phyloP scores from a whole-genome alignment of 2,888 invertebrate genomes.

The Helleia helle region DNA sequence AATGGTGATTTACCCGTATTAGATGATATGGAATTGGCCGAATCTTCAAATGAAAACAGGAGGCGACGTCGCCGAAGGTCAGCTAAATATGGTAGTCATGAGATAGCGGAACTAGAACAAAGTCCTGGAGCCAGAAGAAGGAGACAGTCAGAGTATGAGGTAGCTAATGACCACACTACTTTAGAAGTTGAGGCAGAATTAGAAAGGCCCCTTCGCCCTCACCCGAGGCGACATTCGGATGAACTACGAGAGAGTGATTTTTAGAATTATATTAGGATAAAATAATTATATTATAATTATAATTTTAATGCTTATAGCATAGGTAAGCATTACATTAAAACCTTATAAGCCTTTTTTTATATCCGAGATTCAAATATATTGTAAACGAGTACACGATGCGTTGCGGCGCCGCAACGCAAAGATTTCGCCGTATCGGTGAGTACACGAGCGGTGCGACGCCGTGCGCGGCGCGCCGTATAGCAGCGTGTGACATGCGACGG shows the following conservation, averaged over 20 bases:
- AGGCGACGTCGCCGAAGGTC: constrained; percentile 38
- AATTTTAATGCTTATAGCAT: too few relatives aligned
- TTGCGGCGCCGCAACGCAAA: too few relatives aligned
- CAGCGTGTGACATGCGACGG: too few relatives aligned
- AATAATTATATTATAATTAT: not conserved
- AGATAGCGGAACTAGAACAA: constrained; percentile 56
- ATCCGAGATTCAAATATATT: too few relatives aligned
- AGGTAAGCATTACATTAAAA: too few relatives aligned
- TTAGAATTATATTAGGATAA: constrained; percentile 22
- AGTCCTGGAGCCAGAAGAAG: constrained; percentile 60
- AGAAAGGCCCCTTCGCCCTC: constrained; percentile 37
- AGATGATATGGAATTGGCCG: constrained; percentile 45
- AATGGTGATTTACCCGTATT: constrained; percentile 46
- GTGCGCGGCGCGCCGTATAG: too few relatives aligned
- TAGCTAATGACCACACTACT: constrained; percentile 33
- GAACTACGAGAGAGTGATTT: constrained; percentile 63
- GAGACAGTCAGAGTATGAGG: constrained; percentile 46
- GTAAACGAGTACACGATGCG: too few relatives aligned
- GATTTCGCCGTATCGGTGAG: too few relatives aligned
- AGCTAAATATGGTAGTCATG: constrained; percentile 56
- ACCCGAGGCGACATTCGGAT: constrained; percentile 47
- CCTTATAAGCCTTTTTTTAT: too few relatives aligned
- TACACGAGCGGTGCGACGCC: too few relatives aligned
- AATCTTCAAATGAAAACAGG: constrained; percentile 32
- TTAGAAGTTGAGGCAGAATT: constrained; percentile 49